Base-by-base conservation (phyloP, 2,797 vertebrate species). In the Dromococcyx pavoninus region DNA sequence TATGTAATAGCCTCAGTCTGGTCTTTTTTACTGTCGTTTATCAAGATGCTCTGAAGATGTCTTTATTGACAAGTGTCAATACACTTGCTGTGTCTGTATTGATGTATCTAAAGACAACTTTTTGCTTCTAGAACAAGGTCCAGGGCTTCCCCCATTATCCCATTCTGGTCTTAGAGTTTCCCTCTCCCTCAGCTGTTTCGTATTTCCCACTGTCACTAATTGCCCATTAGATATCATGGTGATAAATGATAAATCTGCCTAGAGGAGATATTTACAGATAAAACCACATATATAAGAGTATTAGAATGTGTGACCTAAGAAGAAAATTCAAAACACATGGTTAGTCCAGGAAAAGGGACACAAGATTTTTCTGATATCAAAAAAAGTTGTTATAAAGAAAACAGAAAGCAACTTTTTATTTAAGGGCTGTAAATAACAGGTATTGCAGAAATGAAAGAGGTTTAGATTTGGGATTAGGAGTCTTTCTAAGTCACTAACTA, bases 231-330 rank as follows among this genome's bases (percentile, higher is more conserved):
- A 48, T 4, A 48, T 35, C 14, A 57, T 5, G 32, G 12, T 28
- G 9, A 16, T 39, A 69, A 83, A 57, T 64, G 56, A 18, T 0
- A 0, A 28, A 60, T 23, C 21, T 21, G 1, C 4, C 22, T n/a
- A 46, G 18, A 65, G 35, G 12, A 80, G 10, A 17, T 35, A 39
- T 13, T 56, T 71, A 35, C 21, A 21, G 10, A 33, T 69, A 33
- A 84, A 81, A 23, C 2, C 9, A 77, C 74, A 70, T 64, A 65
- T 7, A 5, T 4, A 43, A 11, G 9, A 12, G 9, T 53, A 77
- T 87, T 43, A 33, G 69, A 84, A 65, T 32, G 10, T 23, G 5
- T 69, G 19, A 66, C 15, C 5, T 12, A 41, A 41, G 43, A 62
- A 66, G 9, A 81, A 71, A 86, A 67, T 7, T 35, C 5, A 62